Conservation (phyloP, 2,888 invertebrate species). For the Plagodis dolabraria region DNA sequence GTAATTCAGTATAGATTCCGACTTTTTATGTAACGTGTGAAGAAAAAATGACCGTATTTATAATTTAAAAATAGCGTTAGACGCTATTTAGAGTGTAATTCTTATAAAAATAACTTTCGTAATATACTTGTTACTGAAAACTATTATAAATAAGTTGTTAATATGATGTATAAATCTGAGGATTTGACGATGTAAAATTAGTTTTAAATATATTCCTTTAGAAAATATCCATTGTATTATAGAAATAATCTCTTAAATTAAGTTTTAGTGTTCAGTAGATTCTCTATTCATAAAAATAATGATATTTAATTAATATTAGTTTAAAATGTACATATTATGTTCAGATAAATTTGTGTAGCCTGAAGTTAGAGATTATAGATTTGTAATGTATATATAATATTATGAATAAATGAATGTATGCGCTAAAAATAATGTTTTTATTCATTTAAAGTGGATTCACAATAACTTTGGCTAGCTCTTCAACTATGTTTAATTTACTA, state of each 20-base stretch:
- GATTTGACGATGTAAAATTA: too few relatives aligned
- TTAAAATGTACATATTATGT: constrained; percentile 21
- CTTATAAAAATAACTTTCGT: not conserved
- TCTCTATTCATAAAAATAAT: not conserved
- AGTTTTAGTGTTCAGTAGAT: constrained; percentile 15
- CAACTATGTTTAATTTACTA: not conserved
- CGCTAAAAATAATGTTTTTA: constrained; percentile 54
- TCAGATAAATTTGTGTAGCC: constrained; percentile 18
- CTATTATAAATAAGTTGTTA: too few relatives aligned
- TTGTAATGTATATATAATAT: constrained; percentile 29
- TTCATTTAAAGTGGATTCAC: too few relatives aligned
- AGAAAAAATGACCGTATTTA: constrained; percentile 18
- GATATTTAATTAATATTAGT: not conserved
- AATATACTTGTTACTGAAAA: too few relatives aligned
- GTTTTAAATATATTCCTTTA: too few relatives aligned
- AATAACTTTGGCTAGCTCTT: not conserved
- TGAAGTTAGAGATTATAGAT: constrained; percentile 21
- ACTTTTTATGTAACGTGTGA: constrained; percentile 14
- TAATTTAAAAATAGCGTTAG: constrained; percentile 26
- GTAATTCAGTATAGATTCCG: constrained; percentile 5
- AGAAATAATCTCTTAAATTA: not conserved
- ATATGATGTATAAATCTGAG: too few relatives aligned
- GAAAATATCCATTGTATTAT: too few relatives aligned
- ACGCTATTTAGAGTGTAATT: constrained; percentile 22
- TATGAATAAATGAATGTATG: constrained; percentile 47